Conservation (phyloP, 2,797 vertebrate genomes). For the Fratercula arctica region DNA sequence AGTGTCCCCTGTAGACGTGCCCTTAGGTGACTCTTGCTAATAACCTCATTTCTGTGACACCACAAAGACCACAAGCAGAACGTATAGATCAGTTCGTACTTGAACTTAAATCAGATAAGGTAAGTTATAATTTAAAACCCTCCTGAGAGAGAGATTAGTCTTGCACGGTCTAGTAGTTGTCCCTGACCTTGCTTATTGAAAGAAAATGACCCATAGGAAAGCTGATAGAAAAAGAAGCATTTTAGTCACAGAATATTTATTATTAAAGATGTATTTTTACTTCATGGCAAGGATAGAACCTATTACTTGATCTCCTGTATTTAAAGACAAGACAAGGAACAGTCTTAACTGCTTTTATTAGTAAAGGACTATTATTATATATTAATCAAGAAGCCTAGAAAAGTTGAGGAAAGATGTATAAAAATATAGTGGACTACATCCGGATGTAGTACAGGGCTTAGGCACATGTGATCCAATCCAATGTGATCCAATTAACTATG, state of each 20-base stretch:
- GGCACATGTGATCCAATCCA: not conserved
- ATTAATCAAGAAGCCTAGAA: not conserved
- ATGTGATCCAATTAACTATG: not conserved
- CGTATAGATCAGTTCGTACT: constrained; percentile 14
- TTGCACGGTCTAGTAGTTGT: not conserved
- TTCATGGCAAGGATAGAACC: not conserved
- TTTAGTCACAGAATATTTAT: not conserved
- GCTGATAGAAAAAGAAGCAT: not conserved
- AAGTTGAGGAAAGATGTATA: not conserved
- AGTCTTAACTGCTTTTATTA: not conserved
- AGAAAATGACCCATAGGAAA: constrained; percentile 2
- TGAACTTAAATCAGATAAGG: constrained; percentile 18
- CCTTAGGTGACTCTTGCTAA: not conserved
- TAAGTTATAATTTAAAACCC: constrained; percentile 18
- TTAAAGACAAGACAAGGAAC: not conserved
- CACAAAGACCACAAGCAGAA: not conserved
- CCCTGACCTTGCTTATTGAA: constrained; percentile 12
- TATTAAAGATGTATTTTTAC: not conserved
- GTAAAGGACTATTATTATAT: not conserved
- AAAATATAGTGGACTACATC: not conserved
- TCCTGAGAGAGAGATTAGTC: not conserved
- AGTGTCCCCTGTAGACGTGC: not conserved
- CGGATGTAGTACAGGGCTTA: not conserved
- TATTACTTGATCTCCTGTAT: not conserved
- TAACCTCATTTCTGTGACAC: not conserved